Evolutionary conservation across 2,113 vertebrate genomes (phyloP), one percentile per base, ranked within the genome.

Genomic region (Paralichthys olivaceus): DNA sequence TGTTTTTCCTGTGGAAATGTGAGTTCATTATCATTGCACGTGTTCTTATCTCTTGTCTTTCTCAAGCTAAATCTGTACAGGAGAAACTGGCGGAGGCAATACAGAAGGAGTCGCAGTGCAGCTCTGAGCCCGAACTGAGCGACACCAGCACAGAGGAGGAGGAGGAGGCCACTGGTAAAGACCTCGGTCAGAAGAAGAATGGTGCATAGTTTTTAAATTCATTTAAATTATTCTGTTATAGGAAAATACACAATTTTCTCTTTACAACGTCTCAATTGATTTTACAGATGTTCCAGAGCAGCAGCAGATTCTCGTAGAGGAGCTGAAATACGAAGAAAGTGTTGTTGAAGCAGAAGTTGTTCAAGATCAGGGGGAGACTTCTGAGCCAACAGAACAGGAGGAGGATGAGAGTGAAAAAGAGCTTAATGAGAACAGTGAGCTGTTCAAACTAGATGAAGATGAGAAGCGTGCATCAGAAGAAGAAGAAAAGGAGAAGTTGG

Each of bases 21-120:
- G 19, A 14, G 12, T 5, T 65, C 17, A 53, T 43, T 61, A 55
- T 76, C 22, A 64, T 26, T 75, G 43, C 56, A 64, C 90, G 12
- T 71, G 69, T 54, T 51, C 4, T 84, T 49, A 4, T 84, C 37
- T 89, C 34, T 87, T 88, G 69, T 89, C 45, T 66, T 53, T 82
- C 77, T 51, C 49, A 86, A 89, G 89, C 91, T 89, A 94, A 94
- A 93, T 95, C 92, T 90, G 94, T 94, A 63, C 95, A 95, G 92
- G 92, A 95, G 79, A 95, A 95, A 86, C 90, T 92, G 63, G 91
- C 89, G 19, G 94, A 91, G 28, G 92, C 92, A 34, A 83, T 91
- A 60, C 83, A 87, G 79, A 86, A 90, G 2, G 81, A 84, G 76
- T 63, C 69, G 9, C 81, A 68, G 8, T 74, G 84, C 79, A 84